Conservation (phyloP, 2,888 invertebrate species). For the Cheilosia urbana region DNA sequence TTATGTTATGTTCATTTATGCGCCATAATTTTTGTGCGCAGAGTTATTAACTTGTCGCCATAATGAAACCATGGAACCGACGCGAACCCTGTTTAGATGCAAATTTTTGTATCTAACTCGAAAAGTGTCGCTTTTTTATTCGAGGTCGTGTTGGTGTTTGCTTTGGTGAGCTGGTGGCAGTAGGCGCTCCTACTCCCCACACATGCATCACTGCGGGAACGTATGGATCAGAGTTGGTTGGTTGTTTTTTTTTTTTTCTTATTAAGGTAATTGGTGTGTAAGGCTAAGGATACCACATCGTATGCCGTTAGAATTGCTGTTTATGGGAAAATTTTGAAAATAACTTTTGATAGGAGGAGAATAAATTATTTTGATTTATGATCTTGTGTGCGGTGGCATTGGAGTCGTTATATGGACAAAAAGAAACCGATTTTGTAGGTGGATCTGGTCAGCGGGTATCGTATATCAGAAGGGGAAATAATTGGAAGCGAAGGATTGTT, state of each 20-base stretch:
- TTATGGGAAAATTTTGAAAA: constrained; percentile 45
- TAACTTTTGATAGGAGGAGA: constrained; percentile 30
- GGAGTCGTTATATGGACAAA: constrained; percentile 6
- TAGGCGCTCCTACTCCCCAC: background rate
- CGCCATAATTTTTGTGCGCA: constrained; percentile 63
- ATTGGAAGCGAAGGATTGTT: constrained; percentile 21
- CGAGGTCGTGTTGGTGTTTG: constrained; percentile 45
- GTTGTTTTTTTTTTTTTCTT: background rate
- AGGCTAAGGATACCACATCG: constrained; percentile 59
- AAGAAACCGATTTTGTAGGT: constrained; percentile 33
- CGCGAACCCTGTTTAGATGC: constrained; percentile 68
- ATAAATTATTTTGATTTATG: constrained; percentile 62
- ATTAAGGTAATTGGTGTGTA: constrained; percentile 65
- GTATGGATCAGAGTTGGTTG: constrained; percentile 15
- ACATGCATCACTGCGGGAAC: constrained; percentile 1
- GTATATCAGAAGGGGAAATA: constrained; percentile 1
- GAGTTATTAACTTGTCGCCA: constrained; percentile 73
- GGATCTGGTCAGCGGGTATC: constrained; percentile 25
- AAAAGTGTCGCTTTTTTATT: constrained; percentile 1
- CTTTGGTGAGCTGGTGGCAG: background rate
- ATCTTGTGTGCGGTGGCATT: constrained; percentile 27
- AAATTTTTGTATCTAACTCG: constrained; percentile 61
- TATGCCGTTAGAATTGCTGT: constrained; percentile 61
- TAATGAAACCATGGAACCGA: constrained; percentile 48
- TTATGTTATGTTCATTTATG: constrained; percentile 46